Conservation (phyloP, 2,888 invertebrate species). For the Clepsis dumicolana region DNA sequence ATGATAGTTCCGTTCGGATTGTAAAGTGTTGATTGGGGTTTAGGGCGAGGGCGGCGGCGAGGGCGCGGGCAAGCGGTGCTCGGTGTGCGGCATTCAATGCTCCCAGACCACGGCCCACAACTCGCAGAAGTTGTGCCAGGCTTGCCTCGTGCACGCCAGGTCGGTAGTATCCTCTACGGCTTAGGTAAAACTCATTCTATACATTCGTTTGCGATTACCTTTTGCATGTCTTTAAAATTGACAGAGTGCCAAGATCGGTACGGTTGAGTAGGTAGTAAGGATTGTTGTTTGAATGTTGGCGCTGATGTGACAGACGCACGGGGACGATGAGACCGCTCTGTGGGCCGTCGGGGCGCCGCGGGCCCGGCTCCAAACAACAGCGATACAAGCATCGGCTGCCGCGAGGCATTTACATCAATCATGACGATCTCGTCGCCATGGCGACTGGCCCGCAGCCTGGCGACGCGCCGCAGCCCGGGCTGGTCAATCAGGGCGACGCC, state of each 20-base stretch:
- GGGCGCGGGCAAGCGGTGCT: constrained; percentile 78
- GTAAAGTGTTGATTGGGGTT: constrained; percentile 81
- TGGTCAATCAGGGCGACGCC: constrained; percentile 90
- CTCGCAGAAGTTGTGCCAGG: constrained; percentile 85
- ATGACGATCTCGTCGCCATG: constrained; percentile 97
- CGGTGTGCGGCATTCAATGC: constrained; percentile 84
- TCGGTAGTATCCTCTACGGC: constrained; percentile 69
- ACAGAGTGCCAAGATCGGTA: constrained; percentile 54
- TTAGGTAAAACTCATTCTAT: constrained; percentile 40
- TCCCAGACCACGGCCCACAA: constrained; percentile 82
- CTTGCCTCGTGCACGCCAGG: constrained; percentile 87
- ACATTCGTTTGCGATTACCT: constrained; percentile 49
- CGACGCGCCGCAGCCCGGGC: constrained; percentile 80
- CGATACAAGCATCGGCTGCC: constrained; percentile 95
- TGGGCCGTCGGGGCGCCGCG: constrained; percentile 88
- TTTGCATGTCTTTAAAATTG: constrained; percentile 58
- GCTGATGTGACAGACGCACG: constrained; percentile 89
- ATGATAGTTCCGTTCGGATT: constrained; percentile 55
- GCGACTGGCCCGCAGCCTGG: constrained; percentile 91
- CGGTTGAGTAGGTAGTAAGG: constrained; percentile 46
- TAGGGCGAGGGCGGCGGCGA: constrained; percentile 82
- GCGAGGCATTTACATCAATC: constrained; percentile 98
- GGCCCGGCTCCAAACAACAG: constrained; percentile 81
- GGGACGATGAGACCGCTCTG: constrained; percentile 93
- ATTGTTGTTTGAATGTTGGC: constrained; percentile 70